Conservation (phyloP, 2,797 vertebrate species). For the Strix occidentalis region DNA sequence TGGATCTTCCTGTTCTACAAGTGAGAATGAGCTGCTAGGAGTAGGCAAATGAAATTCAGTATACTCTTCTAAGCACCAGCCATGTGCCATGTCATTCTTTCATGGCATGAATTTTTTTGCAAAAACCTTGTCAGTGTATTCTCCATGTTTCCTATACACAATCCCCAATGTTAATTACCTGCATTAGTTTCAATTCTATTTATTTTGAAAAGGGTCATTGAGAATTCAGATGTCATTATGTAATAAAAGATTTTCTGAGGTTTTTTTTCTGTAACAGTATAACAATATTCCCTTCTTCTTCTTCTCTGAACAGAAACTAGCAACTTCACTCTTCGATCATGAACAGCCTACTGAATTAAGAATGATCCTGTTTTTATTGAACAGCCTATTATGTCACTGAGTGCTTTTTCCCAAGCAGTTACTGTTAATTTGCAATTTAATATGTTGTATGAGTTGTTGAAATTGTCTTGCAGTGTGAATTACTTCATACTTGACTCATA, state of each 20-base stretch:
- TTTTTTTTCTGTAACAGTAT: neutral
- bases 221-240: neutral
- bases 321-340: neutral
- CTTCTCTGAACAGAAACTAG: neutral
- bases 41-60: neutral
- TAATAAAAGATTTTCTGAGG: neutral
- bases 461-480: neutral
- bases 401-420: neutral
- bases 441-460: neutral
- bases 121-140: neutral
- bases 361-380: neutral
- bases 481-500: neutral
- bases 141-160: neutral
- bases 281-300: neutral
- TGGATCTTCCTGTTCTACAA: neutral
- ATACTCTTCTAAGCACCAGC: neutral
- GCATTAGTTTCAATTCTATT: neutral
- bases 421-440: neutral
- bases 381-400: neutral
- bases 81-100: neutral
- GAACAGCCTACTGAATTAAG: neutral
- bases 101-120: neutral
- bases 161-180: neutral
- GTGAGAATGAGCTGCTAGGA: neutral
- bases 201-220: neutral